Evolutionary conservation across 2,888 invertebrate species (phyloP), one percentile per base, ranked within the genome.

Genomic region (Diabrotica balteata): DNA sequence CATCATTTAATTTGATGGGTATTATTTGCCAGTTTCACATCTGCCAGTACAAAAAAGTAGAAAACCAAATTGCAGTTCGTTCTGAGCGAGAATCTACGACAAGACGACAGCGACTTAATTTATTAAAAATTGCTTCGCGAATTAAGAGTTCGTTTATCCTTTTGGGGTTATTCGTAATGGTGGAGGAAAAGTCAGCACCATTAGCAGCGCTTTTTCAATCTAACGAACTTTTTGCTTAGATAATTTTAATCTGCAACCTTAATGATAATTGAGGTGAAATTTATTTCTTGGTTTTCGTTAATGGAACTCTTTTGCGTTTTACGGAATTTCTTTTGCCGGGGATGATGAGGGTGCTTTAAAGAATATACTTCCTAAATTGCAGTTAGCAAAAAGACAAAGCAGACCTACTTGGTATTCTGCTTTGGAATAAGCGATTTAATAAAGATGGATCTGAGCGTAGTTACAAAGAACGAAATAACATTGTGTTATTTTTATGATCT

Each of bases 201-300:
- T 68, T 68, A 68, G 59, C 53, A 52, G 17, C 53, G 59, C 68
- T 62, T 65, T 62, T 65, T 68, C 65, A 62, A 68, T 65, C 68
- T 68, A 68, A 65, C 65, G 68, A 68, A 68, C 65, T 68, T 68
- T 65, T 68, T 68, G 45, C 64, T 62, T 62, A 68, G 65, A 68
- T 68, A 65, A 68, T 68, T 68, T 68, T 65, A 65, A 68, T 68
- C 68, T 64, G 57, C 49, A 68, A 58, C 65, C 62, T 61, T 65
- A 68, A 68, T 68, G 68, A 68, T 68, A 68, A 68, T 68, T 65
- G 68, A 65, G 68, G 68, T 68, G 64, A 57, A 68, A 61, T 68
- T 68, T 59, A 68, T 68, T 68, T 65, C 65, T 62, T 53, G 47
- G 65, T 65, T 54, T 63, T 44, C 63, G 55, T 62, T 65, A 62